Evolutionary conservation across 2,888 invertebrate genomes (phyloP).

Genomic region (Leucozona laternaria): DNA sequence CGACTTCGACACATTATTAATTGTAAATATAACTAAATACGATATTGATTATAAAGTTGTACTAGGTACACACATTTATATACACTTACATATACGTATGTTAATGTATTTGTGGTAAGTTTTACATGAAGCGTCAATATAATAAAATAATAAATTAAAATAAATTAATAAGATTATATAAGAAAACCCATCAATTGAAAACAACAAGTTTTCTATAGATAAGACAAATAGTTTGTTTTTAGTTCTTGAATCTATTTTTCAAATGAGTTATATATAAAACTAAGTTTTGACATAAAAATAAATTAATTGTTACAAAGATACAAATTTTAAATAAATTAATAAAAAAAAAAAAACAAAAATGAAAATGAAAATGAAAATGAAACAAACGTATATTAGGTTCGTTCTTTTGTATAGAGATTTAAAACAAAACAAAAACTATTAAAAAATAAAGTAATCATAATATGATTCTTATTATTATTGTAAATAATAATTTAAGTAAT

Average conservation of each 20-base stretch:
- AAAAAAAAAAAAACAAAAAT: no score
- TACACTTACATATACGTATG: constrained; percentile 34
- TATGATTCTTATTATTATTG: constrained; percentile 70
- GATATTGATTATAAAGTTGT: constrained; percentile 47
- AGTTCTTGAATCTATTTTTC: constrained; percentile 58
- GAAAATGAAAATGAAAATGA: no score
- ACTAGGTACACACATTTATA: constrained; percentile 54
- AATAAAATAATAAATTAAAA: constrained; percentile 25
- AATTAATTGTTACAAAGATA: constrained; percentile 67
- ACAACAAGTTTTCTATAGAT: constrained; percentile 13
- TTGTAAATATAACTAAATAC: constrained; percentile 62
- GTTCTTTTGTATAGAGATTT: constrained; percentile 72
- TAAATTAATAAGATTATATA: not conserved
- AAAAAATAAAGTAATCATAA: constrained; percentile 34
- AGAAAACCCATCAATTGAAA: constrained; percentile 26
- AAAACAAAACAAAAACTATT: constrained; percentile 43
- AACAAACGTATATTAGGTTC: constrained; percentile 47
- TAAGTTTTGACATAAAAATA: constrained; percentile 42
- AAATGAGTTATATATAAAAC: constrained; percentile 35
- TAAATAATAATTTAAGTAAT: constrained; percentile 76
- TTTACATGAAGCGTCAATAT: constrained; percentile 76
- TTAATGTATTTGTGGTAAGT: constrained; percentile 77
- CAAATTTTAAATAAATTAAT: constrained; percentile 52
- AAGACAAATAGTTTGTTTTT: constrained; percentile 31
- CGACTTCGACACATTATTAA: constrained; percentile 65